These are phyloP conservation scores for Nebria brevicollis DNA, from an alignment of 2,888 invertebrate species.

Conservation along the genomic window DNA sequence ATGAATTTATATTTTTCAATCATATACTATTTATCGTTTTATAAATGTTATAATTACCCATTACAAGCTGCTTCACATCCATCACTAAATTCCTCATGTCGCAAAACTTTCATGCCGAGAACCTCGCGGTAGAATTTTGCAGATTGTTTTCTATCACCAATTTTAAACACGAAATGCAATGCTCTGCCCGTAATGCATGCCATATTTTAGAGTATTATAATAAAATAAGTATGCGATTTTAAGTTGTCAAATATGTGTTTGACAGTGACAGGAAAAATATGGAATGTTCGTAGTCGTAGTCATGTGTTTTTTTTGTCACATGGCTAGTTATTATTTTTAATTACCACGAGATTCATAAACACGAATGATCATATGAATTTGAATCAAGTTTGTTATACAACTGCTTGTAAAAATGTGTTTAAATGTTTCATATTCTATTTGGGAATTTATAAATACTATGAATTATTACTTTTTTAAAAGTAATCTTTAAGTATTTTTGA, in stretches of 20 bases:
- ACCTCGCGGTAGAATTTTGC: conserved; percentile 89
- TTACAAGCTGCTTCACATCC: conserved; percentile 98
- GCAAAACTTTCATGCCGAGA: conserved; percentile 94
- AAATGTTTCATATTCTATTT: too few relatives aligned
- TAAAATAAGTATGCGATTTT: not conserved
- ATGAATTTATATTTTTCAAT: conserved; percentile 10
- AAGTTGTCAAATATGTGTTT: not conserved
- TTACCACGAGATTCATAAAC: too few relatives aligned
- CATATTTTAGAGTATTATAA: conserved; percentile 25
- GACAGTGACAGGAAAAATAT: conserved; percentile 10
- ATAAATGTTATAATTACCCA: conserved; percentile 71
- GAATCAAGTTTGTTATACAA: too few relatives aligned
- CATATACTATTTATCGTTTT: conserved; percentile 14
- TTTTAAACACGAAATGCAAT: conserved; percentile 96
- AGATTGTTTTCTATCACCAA: conserved; percentile 87
- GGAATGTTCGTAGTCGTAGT: not conserved
- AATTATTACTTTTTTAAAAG: too few relatives aligned
- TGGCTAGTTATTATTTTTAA: not conserved
- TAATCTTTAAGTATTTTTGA: too few relatives aligned
- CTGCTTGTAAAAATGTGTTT: too few relatives aligned
- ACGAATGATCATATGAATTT: too few relatives aligned
- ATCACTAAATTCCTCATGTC: conserved; percentile 97
- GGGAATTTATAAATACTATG: too few relatives aligned
- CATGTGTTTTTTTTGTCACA: not conserved
- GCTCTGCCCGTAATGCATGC: conserved; percentile 71